Conservation (phyloP, 2,888 invertebrate genomes). For the Pyrochroa serraticornis region DNA sequence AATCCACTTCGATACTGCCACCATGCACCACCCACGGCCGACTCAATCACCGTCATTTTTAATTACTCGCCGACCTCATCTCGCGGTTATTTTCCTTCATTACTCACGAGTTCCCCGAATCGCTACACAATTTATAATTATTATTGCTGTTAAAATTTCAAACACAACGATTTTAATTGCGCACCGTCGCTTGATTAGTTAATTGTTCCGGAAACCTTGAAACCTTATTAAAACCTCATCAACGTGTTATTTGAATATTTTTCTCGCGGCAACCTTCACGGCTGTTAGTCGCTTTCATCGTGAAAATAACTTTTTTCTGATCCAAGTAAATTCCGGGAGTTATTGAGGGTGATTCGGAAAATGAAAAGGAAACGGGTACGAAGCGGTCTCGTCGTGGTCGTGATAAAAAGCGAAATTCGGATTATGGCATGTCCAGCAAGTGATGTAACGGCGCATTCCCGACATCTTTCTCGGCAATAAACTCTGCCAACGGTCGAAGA, state of each 20-base stretch:
- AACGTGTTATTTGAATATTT: constrained; percentile 24
- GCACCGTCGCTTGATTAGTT: constrained; percentile 21
- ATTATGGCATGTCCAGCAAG: constrained; percentile 33
- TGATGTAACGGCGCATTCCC: constrained; percentile 37
- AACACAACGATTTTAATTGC: constrained; percentile 5
- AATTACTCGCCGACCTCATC: constrained; percentile 7
- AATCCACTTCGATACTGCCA: constrained; percentile 14
- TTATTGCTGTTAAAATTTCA: constrained; percentile 4
- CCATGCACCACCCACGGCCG: constrained; percentile 8
- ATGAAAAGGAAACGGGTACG: neutral
- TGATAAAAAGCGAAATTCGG: constrained; percentile 10
- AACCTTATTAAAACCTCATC: constrained; percentile 28
- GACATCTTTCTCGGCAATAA: constrained; percentile 47
- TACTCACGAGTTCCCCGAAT: neutral
- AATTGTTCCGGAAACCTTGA: constrained; percentile 27
- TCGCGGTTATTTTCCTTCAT: neutral
- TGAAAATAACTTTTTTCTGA: constrained; percentile 2
- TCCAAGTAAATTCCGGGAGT: neutral
- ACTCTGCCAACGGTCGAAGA: constrained; percentile 45
- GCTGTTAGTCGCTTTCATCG: constrained; percentile 3
- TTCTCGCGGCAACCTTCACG: constrained; percentile 19
- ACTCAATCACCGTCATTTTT: neutral
- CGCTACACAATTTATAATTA: neutral
- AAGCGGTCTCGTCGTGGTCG: neutral
- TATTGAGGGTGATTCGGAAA: neutral